Conservation (phyloP, 2,113 vertebrate genomes). For the Spea multiplicata region DNA sequence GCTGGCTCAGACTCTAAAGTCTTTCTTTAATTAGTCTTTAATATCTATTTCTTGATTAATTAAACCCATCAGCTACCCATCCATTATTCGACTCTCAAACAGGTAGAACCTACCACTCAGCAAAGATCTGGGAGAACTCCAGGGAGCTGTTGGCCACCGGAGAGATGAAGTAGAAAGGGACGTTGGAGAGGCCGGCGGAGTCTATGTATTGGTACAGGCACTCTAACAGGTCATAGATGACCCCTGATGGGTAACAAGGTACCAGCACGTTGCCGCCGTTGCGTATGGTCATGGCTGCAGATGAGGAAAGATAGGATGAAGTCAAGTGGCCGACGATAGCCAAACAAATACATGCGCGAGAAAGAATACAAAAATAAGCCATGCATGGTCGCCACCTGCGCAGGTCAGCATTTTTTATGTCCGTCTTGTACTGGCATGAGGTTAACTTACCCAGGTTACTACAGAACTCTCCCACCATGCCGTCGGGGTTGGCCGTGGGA, state of each 20-base stretch:
- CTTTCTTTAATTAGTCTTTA: no score
- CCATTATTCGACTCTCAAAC: not conserved
- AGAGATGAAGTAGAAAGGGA: conserved; percentile 97
- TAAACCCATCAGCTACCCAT: no score
- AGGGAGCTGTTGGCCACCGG: conserved; percentile 97
- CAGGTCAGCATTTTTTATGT: no score
- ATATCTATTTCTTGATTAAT: no score
- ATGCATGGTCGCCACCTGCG: no score
- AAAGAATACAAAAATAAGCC: no score
- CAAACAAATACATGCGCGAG: not conserved
- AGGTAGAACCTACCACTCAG: conserved; percentile 79
- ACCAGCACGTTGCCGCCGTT: conserved; percentile 93
- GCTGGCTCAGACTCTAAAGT: no score
- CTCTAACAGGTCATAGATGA: conserved; percentile 95
- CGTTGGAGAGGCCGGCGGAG: conserved; percentile 84
- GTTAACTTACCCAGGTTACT: conserved; percentile 84
- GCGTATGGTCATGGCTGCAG: conserved; percentile 87
- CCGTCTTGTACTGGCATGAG: not conserved
- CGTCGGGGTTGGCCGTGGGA: conserved; percentile 93
- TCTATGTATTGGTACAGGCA: conserved; percentile 97
- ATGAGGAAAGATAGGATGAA: not conserved
- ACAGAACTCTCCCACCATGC: conserved; percentile 99
- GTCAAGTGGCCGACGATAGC: not conserved
- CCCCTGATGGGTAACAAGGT: conserved; percentile 94
- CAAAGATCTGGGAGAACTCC: conserved; percentile 98